Conservation (phyloP, 2,113 vertebrate species). For the Alligator sinensis region DNA sequence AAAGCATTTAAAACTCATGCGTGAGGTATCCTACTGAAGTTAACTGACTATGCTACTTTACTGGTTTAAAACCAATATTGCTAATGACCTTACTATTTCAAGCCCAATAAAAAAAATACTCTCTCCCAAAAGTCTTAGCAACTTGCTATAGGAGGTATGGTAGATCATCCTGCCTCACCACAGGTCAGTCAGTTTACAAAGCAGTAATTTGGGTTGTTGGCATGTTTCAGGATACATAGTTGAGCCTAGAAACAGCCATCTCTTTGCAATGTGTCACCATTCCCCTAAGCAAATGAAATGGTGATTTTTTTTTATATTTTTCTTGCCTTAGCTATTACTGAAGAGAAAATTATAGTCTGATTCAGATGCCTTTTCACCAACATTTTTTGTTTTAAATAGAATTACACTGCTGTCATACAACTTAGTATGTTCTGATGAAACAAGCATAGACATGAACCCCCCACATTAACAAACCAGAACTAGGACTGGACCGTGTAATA, state of each 20-base stretch:
- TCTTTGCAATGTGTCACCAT: neutral
- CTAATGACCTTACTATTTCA: neutral
- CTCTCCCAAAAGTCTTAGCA: neutral
- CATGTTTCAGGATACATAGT: neutral
- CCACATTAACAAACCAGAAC: neutral
- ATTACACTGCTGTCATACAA: neutral
- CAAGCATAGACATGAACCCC: neutral
- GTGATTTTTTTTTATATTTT: neutral
- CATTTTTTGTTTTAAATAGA: neutral
- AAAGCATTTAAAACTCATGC: neutral
- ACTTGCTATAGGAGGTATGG: neutral
- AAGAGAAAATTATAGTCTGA: neutral
- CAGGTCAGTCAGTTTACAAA: neutral
- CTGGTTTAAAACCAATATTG: neutral
- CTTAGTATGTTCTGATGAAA: neutral
- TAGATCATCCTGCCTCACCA: neutral
- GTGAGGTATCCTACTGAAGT: neutral
- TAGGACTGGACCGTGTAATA: neutral
- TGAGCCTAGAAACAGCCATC: neutral
- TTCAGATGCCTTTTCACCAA: fast-evolving
- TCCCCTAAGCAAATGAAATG: fast-evolving
- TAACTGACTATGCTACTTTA: neutral
- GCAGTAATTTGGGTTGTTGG: neutral
- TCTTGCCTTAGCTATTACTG: neutral
- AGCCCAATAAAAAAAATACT: fast-evolving